phyloP scores from a whole-genome alignment of 1,140 invertebrate species.

The Bombus pascuorum region DNA sequence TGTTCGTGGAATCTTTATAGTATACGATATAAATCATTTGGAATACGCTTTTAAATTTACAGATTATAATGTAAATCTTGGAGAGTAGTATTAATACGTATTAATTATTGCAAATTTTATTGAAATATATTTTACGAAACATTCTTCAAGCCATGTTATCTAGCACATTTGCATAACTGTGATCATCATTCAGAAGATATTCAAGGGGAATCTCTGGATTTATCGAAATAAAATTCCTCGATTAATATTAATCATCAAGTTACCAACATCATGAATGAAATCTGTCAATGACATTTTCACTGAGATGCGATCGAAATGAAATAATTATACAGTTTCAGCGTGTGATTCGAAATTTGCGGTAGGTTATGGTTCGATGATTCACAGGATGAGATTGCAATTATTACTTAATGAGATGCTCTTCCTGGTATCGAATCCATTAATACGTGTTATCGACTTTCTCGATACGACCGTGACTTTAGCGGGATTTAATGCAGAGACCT shows the following conservation, averaged over 20 bases:
- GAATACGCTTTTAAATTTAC: no score
- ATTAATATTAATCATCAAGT: no score
- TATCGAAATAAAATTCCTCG: neutral
- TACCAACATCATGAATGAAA: neutral
- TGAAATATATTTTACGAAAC: no score
- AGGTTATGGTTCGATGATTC: conserved; percentile 44
- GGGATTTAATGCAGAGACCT: conserved; percentile 11
- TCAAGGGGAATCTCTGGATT: neutral
- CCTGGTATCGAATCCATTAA: conserved; percentile 20
- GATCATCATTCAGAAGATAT: neutral
- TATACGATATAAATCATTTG: no score
- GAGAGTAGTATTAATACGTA: no score
- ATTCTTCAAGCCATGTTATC: neutral
- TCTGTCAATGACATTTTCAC: conserved; percentile 11
- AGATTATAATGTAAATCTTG: no score
- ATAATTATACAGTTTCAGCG: conserved; percentile 8
- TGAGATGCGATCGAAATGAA: neutral
- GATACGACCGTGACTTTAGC: conserved; percentile 11
- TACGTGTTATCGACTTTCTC: conserved; percentile 11
- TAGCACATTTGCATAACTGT: neutral
- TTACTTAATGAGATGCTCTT: conserved; percentile 6
- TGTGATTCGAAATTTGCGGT: conserved; percentile 15
- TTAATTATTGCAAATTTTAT: no score
- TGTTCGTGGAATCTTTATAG: no score
- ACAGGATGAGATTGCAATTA: conserved; percentile 32